phyloP scores from a whole-genome alignment of 2,113 vertebrate genomes.

The Chaenogobius annularis region DNA sequence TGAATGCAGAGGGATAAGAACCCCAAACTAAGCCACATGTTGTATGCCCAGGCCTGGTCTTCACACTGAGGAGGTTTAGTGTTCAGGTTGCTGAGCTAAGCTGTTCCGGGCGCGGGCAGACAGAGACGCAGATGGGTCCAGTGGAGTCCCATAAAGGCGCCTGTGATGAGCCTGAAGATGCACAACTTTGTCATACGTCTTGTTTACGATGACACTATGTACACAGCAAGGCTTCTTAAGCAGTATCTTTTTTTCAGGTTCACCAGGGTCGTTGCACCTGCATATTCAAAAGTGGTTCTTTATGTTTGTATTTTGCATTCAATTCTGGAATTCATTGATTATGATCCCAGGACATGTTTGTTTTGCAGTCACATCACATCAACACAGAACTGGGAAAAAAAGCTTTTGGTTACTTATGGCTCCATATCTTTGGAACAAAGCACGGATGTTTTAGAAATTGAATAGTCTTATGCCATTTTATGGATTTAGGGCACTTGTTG shows the following conservation, averaged over 20 bases:
- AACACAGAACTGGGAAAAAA: too few species aligned
- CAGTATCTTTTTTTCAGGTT: neutral
- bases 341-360: too few species aligned
- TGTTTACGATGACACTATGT: neutral
- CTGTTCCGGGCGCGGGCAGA: conserved; percentile 74
- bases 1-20: conserved; percentile 70
- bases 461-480: too few species aligned
- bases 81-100: conserved; percentile 80
- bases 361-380: too few species aligned
- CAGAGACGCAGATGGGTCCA: conserved; percentile 79
- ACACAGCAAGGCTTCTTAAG: neutral
- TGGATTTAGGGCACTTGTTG: too few species aligned
- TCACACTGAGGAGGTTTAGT: conserved; percentile 34
- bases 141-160: conserved; percentile 71
- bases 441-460: too few species aligned
- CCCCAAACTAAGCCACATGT: conserved; percentile 75
- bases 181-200: conserved; percentile 1
- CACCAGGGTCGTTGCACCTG: neutral
- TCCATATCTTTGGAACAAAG: too few species aligned
- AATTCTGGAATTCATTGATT: too few species aligned
- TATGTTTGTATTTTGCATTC: neutral
- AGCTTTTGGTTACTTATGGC: too few species aligned
- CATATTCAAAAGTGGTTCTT: too few species aligned
- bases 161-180: conserved; percentile 48
- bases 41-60: conserved; percentile 70